Evolutionary conservation across 2,797 vertebrate species (phyloP), one percentile per base, ranked within the genome.

Genomic region (Bradypodion pumilum): DNA sequence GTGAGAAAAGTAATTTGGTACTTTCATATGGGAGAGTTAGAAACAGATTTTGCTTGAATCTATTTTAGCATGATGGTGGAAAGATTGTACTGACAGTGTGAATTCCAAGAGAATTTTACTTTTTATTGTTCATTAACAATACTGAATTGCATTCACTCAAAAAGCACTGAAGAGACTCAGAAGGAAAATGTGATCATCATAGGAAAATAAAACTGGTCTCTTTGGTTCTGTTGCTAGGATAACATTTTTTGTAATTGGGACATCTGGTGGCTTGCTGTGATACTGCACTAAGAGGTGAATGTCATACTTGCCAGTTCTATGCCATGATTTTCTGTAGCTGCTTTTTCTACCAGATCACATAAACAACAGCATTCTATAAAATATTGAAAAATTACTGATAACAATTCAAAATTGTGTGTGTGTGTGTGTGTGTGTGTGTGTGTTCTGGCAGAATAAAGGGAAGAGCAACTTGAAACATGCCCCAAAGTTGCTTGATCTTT

Each of bases 161-260:
- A 81, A 59, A 37, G 32, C 23, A 2, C 32, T n/a, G 13, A 52
- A 2, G 16, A 59, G 27, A 7, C 8, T 70, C n/a, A 44, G 42
- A 32, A 29, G 62, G 16, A 5, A 16, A 65, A 32, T 27, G 25
- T 44, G 32, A 78, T 15, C 16, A 29, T 78, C 60, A 65, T 32
- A 5, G 44, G 16, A 44, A 32, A 65, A 32, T 7, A 32, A 3
- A 1, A 25, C 27, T 42, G 19, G 7, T 13, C 40, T 32, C 1
- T 12, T n/a, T 49, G 4, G 2, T 13, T 44, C 40, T 78, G 4
- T 21, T 37, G 32, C 35, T 25, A 56, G 10, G n/a, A 69, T 83
- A 76, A 75, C 66, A 32, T 77, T 9, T 35, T 80, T 63, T 70
- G 37, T 59, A 75, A 81, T 40, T 60, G 29, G 42, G 81, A 68